Percentiles rank a stretch among this genome's conserved stretches.
These are phyloP conservation scores for Drosophila colorata DNA, from an alignment of 2,888 invertebrate species.

Conservation along the genomic window DNA sequence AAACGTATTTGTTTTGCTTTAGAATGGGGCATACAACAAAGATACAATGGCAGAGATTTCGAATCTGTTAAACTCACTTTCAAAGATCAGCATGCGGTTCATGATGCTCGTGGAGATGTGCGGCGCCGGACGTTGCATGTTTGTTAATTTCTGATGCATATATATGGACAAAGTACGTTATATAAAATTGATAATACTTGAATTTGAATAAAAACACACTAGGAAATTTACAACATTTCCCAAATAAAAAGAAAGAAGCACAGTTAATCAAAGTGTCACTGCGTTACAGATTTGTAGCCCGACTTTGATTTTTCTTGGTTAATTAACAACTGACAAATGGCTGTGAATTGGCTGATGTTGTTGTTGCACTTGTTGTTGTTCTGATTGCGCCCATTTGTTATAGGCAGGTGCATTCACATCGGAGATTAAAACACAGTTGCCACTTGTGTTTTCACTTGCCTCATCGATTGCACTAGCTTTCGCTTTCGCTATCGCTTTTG, in stretches of 20 bases:
- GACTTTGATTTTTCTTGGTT: background rate
- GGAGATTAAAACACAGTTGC: conserved; percentile 29
- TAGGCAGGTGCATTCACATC: conserved; percentile 10
- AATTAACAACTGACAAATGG: background rate
- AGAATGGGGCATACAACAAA: conserved; percentile 2
- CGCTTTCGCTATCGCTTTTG: conserved; percentile 31
- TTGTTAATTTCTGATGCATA: conserved; percentile 8
- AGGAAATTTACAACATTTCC: conserved; percentile 1
- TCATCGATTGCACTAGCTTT: conserved; percentile 18
- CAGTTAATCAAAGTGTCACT: conserved; percentile 8
- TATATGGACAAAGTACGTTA: background rate
- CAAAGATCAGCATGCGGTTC: conserved; percentile 82
- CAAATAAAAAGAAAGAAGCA: background rate
- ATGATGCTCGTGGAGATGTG: conserved; percentile 79
- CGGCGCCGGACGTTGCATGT: conserved; percentile 75
- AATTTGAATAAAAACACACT: conserved; percentile 7
- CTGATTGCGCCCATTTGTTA: conserved; percentile 11
- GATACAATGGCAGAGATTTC: background rate
- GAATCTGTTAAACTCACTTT: conserved; percentile 74
- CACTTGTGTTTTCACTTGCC: conserved; percentile 37
- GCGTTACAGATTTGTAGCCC: background rate
- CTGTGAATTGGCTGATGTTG: background rate
- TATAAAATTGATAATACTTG: background rate
- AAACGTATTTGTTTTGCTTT: conserved; percentile 5
- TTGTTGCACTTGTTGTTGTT: conserved; percentile 11